Evolutionary conservation across 2,113 vertebrate genomes (phyloP), one percentile per base, ranked within the genome.

Genomic region (Rhombomys opimus): DNA sequence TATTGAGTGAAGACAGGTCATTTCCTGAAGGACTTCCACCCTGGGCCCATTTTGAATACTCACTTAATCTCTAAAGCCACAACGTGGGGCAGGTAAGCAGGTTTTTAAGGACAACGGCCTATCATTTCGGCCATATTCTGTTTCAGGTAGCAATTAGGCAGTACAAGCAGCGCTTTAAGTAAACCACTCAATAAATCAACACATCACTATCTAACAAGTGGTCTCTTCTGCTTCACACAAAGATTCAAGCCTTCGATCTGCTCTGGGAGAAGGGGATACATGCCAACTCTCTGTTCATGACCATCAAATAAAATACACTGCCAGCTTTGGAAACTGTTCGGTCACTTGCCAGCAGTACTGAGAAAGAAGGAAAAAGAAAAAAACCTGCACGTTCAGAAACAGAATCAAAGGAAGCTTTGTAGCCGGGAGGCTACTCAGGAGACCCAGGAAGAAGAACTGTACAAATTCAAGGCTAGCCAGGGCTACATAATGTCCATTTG

Each of bases 361-460:
- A 61, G 57, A 25, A 30, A 32, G 68, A 77, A 77, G 46, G 46
- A 46, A 46, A 59, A 81, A 35, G 27, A 30, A 67, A 70, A 17
- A 4, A 84, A 63, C 81, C n/a, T 84, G 59, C 20, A 85, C 30
- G 30, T 46, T 65, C n/a, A 65, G n/a, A 63, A 63, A 46, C 59
- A 85, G 81, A 41, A 85, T 85, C 81, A 85, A 85, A 65, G 81
- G 81, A 84, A 84, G 59, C n/a, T 10, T 84, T 63, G 59, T 63
- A 18, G 38, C 25, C 81, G 38, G n/a, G 57, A 41, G 80, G n/a
- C 80, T 41, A 50, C 63, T 65, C 25, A 57, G 63, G 32, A 86
- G 61, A 68, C 84, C 30, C 17, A 68, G 30, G 63, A 38, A 67
- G 61, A 10, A 50, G 41, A 68, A 67, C 22, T 27, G 59, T 13